A percentile compares a stretch with the other conserved stretches of the same genome.
Evolutionary conservation across 2,797 vertebrate genomes (phyloP).

Genomic region (Ceryle rudis): DNA sequence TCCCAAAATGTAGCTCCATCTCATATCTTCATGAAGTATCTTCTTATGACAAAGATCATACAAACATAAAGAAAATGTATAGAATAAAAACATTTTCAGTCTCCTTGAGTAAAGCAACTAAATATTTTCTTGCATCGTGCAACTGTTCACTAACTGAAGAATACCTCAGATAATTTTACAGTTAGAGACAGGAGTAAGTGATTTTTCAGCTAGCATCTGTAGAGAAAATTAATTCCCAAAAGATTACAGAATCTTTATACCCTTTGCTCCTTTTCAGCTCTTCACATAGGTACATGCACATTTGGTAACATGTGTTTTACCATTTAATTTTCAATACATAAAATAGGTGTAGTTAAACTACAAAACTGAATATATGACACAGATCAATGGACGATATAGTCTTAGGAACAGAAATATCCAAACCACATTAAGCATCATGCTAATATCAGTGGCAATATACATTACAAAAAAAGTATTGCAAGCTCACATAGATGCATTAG

Average conservation of each 20-base stretch:
- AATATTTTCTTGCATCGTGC: background rate
- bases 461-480: background rate
- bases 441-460: background rate
- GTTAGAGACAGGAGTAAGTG: background rate
- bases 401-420: background rate
- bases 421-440: background rate
- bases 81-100: background rate
- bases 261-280: background rate
- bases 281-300: background rate
- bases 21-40: background rate
- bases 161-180: background rate
- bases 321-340: background rate
- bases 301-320: background rate
- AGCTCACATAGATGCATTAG: background rate
- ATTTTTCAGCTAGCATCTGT: background rate
- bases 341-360: background rate
- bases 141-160: background rate
- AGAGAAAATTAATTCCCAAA: background rate
- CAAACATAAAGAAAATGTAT: background rate
- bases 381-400: background rate
- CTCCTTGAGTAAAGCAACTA: background rate
- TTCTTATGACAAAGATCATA: background rate
- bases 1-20: background rate
- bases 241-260: background rate
- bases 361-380: background rate